Conservation (phyloP, 2,888 invertebrate genomes). For the Acrobasis repandana region DNA sequence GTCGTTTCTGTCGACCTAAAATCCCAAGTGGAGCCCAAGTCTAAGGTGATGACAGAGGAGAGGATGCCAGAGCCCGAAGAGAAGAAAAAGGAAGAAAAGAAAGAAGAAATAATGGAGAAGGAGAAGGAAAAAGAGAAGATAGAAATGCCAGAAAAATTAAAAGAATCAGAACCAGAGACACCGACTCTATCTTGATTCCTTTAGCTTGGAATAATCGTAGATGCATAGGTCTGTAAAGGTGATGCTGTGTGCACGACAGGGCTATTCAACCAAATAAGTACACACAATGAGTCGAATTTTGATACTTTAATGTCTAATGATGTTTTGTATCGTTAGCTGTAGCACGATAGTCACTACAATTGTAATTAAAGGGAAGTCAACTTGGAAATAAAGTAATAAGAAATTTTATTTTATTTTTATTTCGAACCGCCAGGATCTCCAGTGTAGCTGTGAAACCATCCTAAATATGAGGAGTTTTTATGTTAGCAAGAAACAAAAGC, state of each 20-base stretch:
- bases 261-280: slow-evolving; percentile 76
- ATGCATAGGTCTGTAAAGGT: slow-evolving; percentile 34
- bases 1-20: neutral
- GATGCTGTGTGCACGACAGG: slow-evolving; percentile 34
- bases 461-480: too few species aligned
- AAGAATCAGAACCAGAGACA: slow-evolving; percentile 29
- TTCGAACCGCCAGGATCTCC: too few species aligned
- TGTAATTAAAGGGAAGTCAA: slow-evolving; percentile 52
- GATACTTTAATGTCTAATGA: slow-evolving; percentile 21
- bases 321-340: slow-evolving; percentile 46
- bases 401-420: neutral
- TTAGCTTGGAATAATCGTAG: slow-evolving; percentile 27
- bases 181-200: slow-evolving; percentile 23
- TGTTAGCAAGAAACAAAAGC: too few species aligned
- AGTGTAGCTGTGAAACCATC: too few species aligned
- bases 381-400: slow-evolving; percentile 50
- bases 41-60: slow-evolving; percentile 61
- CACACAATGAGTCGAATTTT: slow-evolving; percentile 38
- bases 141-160: slow-evolving; percentile 36
- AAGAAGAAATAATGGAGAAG: slow-evolving; percentile 48
- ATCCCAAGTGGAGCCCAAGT: slow-evolving; percentile 38
- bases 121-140: slow-evolving; percentile 40
- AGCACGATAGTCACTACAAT: slow-evolving; percentile 61
- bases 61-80: slow-evolving; percentile 64
- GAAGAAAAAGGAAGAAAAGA: slow-evolving; percentile 37